A percentile compares a stretch with the other conserved stretches of the same genome.
Evolutionary conservation across 1,140 invertebrate species (phyloP).

Genomic region (roundworm (Caenorhabditis elegans)): WBcel235 BX284605.5:9619001-9619500

Average conservation of each 20-base stretch:
- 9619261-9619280: neutral
- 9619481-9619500: too few species aligned
- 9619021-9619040: neutral
- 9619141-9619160: conserved; percentile 3
- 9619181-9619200: neutral
- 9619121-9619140: neutral
- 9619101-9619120: conserved; percentile 13
- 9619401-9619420: neutral
- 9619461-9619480: neutral
- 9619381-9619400: too few species aligned
- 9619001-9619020: neutral
- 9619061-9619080: neutral
- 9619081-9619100: conserved; percentile 23
- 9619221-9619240: conserved; percentile 16
- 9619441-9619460: conserved; percentile 18
- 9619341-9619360: conserved; percentile 5
- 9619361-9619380: neutral
- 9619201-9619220: neutral
- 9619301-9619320: neutral
- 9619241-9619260: neutral
- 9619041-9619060: neutral
- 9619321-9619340: conserved; percentile 2
- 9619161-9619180: neutral
- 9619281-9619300: neutral
- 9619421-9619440: conserved; percentile 7